These are phyloP conservation scores for Danio jaintianensis DNA, from an alignment of 2,797 vertebrate genomes.

Conservation along the genomic window DNA sequence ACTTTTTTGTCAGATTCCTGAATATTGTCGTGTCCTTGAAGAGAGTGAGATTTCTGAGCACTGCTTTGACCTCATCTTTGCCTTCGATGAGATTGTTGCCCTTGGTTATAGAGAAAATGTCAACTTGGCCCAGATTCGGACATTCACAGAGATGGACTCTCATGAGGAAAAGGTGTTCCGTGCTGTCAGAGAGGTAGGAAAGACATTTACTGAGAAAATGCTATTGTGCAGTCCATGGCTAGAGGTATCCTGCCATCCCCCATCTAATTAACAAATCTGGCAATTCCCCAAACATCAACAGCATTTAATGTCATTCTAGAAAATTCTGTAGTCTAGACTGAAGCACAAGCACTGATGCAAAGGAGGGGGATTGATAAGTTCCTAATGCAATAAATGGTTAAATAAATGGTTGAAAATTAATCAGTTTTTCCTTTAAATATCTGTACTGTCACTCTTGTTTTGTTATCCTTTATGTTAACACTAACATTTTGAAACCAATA, in stretches of 20 bases:
- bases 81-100: slow-evolving; percentile 98
- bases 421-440: too few relatives aligned
- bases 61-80: slow-evolving; percentile 98
- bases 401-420: too few relatives aligned
- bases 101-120: slow-evolving; percentile 98
- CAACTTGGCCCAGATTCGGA: slow-evolving; percentile 96
- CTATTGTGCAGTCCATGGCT: not conserved
- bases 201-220: not conserved
- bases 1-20: slow-evolving; percentile 85
- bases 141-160: slow-evolving; percentile 99
- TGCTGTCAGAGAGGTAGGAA: slow-evolving; percentile 92
- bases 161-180: slow-evolving; percentile 99
- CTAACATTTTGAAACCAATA: too few relatives aligned
- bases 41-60: slow-evolving; percentile 97
- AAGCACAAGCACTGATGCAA: not conserved
- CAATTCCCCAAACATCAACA: not conserved
- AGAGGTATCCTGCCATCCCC: not conserved
- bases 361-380: slow-evolving; percentile 1
- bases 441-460: too few relatives aligned
- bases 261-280: not conserved
- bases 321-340: slow-evolving; percentile 13
- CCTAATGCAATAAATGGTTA: too few relatives aligned
- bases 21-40: slow-evolving; percentile 96
- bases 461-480: too few relatives aligned
- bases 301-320: not conserved